A percentile compares a stretch with the other conserved stretches of the same genome.
These are phyloP conservation scores for Cydia pomonella DNA, from an alignment of 1,140 invertebrate genomes.

Conservation along the genomic window DNA sequence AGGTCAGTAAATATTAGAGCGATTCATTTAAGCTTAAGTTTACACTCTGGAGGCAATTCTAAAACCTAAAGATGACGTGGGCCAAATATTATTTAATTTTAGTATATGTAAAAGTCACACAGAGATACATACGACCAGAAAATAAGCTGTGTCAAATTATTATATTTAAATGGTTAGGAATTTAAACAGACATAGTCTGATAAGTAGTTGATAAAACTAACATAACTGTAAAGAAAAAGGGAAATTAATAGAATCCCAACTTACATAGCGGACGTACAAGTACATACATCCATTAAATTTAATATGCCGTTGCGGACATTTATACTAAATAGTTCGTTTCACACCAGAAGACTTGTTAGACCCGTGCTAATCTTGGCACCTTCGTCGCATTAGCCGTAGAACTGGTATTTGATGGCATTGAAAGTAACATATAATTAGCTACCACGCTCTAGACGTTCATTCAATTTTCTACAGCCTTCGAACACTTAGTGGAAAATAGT, in stretches of 20 bases:
- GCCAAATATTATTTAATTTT: too few species aligned
- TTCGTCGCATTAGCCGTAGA: slow-evolving; percentile 4
- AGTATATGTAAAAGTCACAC: too few species aligned
- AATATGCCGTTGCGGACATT: background rate
- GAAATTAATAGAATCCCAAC: background rate
- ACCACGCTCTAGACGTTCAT: slow-evolving; percentile 1
- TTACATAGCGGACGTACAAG: background rate
- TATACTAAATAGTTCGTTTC: slow-evolving; percentile 3
- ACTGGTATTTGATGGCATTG: slow-evolving; percentile 13
- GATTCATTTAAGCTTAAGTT: too few species aligned
- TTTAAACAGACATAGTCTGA: too few species aligned
- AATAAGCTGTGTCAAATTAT: too few species aligned
- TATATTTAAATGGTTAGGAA: too few species aligned
- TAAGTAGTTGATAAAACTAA: too few species aligned
- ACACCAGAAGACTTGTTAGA: slow-evolving; percentile 12
- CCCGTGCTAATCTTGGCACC: slow-evolving; percentile 12
- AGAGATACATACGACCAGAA: too few species aligned
- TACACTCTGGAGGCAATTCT: too few species aligned
- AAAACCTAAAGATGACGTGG: too few species aligned
- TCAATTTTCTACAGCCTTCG: slow-evolving; percentile 19
- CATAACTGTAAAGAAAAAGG: background rate
- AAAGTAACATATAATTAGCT: slow-evolving; percentile 18
- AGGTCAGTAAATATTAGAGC: too few species aligned
- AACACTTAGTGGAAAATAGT: slow-evolving; percentile 15
- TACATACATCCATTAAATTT: slow-evolving; percentile 3